Evolutionary conservation across 2,797 vertebrate species (phyloP).

Genomic region (Glyptemys insculpta): DNA sequence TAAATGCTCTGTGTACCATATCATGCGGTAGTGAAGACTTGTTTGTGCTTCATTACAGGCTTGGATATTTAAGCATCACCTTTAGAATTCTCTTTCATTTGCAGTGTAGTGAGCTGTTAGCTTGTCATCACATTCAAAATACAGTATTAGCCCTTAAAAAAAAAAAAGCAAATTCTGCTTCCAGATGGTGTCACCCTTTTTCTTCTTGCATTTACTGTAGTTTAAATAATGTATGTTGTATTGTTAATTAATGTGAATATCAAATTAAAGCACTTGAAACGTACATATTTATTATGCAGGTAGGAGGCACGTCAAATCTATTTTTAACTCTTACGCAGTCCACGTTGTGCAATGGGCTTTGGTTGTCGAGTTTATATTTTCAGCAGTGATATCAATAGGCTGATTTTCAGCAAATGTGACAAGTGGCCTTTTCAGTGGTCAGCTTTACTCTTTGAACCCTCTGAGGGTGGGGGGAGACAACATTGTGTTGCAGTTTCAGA

Average conservation of each 20-base stretch:
- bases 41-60: slow-evolving; percentile 79
- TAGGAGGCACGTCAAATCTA: slow-evolving; percentile 85
- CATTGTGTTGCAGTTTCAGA: slow-evolving; percentile 84
- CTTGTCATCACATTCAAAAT: slow-evolving; percentile 80
- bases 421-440: slow-evolving; percentile 89
- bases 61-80: slow-evolving; percentile 79
- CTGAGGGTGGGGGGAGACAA: slow-evolving; percentile 72
- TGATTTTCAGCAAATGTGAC: slow-evolving; percentile 88
- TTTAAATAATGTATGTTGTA: slow-evolving; percentile 90
- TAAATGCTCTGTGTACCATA: slow-evolving; percentile 84
- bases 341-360: slow-evolving; percentile 78
- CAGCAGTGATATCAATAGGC: slow-evolving; percentile 83
- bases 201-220: slow-evolving; percentile 82
- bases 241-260: slow-evolving; percentile 91
- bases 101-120: slow-evolving; percentile 76
- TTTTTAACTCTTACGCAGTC: slow-evolving; percentile 87
- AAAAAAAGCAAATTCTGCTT: slow-evolving; percentile 77
- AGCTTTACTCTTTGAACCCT: slow-evolving; percentile 87
- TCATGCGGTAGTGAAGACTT: slow-evolving; percentile 79
- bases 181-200: slow-evolving; percentile 83
- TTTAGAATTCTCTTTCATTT: slow-evolving; percentile 81
- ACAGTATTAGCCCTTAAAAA: slow-evolving; percentile 68
- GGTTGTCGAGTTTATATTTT: slow-evolving; percentile 82
- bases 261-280: slow-evolving; percentile 87
- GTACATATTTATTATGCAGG: slow-evolving; percentile 88